Base-by-base conservation (phyloP, 2,888 invertebrate species). In the Tinea semifulvella region DNA sequence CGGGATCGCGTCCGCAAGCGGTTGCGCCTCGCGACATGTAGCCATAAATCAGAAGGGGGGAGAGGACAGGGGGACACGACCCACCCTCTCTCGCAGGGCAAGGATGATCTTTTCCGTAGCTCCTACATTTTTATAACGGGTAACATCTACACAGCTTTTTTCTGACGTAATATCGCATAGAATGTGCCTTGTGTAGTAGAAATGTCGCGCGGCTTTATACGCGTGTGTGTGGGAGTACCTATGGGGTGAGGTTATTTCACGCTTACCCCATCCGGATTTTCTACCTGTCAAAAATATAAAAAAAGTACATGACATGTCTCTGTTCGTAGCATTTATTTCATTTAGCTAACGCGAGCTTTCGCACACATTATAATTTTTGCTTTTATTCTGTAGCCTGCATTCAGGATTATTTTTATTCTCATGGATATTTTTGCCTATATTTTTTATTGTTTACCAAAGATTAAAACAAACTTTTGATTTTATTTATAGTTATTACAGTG, bases 41-140 rank as follows among this genome's bases (percentile, higher is more conserved):
- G 64, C 76, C 72, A 80, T 82, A 81, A 81, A 80, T 81, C 77
- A 77, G 73, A 56, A 61, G 73, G 61, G 35, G 7, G 11, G 11
- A 13, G n/a, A 20, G 11, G 40, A 40, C 20, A 40, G 36, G 44
- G 44, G 35, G 60, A 56, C 60, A 63, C 58, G 69, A 67, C 63
- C 55, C 60, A 58, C 61, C 61, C 53, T 57, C 44, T 36, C 36
- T 39, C 47, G 46, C 22, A 17, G 18, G 52, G 56, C 53, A 61
- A 65, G 75, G 74, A 76, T 80, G 79, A 80, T 80, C 80, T 80
- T 75, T 75, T 73, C 68, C 67, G 69, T 59, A 65, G 73, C 73
- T 75, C 74, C 75, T 66, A 76, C 75, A 79, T 79, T 80, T 81
- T 80, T 81, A 79, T 79, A 77, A 76, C 72, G 66, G 65, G 59